These are phyloP conservation scores for Bombus cullumanus DNA, from an alignment of 1,140 invertebrate species.

Conservation along the genomic window DNA sequence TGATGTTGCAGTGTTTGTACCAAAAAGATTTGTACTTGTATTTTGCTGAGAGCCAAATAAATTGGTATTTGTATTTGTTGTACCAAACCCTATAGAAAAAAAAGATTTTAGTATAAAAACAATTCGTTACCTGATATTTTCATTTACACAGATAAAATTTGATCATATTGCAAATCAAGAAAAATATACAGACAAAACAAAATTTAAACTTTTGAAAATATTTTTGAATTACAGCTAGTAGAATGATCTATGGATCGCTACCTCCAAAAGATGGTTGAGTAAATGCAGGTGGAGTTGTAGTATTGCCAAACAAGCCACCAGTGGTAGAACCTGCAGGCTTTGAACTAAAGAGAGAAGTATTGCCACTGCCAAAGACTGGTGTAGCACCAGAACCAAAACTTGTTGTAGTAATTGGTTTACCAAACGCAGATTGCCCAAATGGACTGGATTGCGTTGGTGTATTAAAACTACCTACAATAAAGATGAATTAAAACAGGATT, in stretches of 20 bases:
- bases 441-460: slow-evolving; percentile 77
- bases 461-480: slow-evolving; percentile 72
- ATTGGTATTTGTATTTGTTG: slow-evolving; percentile 75
- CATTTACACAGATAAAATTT: neutral
- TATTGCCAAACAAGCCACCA: slow-evolving; percentile 80
- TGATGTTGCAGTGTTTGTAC: slow-evolving; percentile 78
- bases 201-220: neutral
- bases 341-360: slow-evolving; percentile 84
- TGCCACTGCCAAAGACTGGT: slow-evolving; percentile 82
- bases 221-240: neutral
- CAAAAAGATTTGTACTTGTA: slow-evolving; percentile 80
- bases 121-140: too few relatives aligned
- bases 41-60: slow-evolving; percentile 80
- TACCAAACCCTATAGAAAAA: slow-evolving; percentile 74
- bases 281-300: slow-evolving; percentile 79
- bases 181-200: neutral
- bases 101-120: neutral
- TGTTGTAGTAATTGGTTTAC: slow-evolving; percentile 81
- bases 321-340: slow-evolving; percentile 83
- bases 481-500: slow-evolving; percentile 3
- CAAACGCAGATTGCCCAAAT: slow-evolving; percentile 83
- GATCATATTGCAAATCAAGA: neutral
- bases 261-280: slow-evolving; percentile 82
- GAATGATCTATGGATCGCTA: slow-evolving; percentile 51
- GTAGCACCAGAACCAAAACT: slow-evolving; percentile 78